Conservation (phyloP, 2,797 vertebrate genomes). For the Myotis pilosus region DNA sequence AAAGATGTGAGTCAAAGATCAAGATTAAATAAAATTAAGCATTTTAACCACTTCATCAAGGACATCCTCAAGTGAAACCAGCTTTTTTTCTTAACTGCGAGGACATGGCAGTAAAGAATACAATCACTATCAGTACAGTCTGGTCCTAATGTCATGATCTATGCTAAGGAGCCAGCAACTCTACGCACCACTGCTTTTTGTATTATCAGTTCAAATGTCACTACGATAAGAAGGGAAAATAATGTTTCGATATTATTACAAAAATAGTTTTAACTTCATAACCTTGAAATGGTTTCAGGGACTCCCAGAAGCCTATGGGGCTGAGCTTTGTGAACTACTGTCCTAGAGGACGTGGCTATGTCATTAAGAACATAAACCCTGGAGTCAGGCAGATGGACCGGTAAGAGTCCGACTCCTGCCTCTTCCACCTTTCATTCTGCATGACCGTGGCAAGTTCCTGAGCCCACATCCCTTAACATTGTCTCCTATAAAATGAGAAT, state of each 20-base stretch:
- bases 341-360: background rate
- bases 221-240: background rate
- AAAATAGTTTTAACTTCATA: background rate
- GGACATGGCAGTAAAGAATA: background rate
- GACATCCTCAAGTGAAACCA: background rate
- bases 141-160: background rate
- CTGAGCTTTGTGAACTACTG: background rate
- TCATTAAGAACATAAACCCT: background rate
- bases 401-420: background rate
- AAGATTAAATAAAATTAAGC: background rate
- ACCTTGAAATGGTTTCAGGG: background rate
- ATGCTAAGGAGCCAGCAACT: background rate
- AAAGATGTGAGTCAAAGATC: background rate
- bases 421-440: background rate
- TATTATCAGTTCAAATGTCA: background rate
- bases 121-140: background rate
- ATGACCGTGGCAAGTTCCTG: background rate
- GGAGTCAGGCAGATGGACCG: background rate
- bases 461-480: background rate
- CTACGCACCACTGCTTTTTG: background rate
- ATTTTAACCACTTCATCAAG: background rate
- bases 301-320: background rate
- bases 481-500: background rate
- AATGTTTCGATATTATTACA: background rate
- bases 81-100: no score